Conservation (phyloP, 2,797 vertebrate genomes). For the Denticeps clupeoides region DNA sequence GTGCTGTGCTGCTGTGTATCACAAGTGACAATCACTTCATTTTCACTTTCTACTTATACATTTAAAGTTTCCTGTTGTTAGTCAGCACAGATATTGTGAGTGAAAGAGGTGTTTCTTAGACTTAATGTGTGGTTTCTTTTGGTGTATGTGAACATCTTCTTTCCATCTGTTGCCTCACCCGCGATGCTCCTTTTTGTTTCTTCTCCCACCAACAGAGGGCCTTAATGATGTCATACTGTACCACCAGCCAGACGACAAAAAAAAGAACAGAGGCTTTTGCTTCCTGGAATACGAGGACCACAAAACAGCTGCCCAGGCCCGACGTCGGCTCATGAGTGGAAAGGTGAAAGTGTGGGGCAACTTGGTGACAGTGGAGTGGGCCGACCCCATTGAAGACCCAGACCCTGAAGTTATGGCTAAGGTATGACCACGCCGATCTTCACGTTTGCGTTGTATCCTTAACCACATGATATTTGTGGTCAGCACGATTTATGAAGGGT, state of each 20-base stretch:
- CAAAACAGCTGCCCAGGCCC: conserved; percentile 94
- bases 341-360: conserved; percentile 98
- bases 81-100: too few species aligned
- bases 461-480: background rate
- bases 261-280: conserved; percentile 96
- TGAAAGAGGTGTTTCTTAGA: too few species aligned
- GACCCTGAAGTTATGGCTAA: conserved; percentile 97
- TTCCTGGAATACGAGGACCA: conserved; percentile 99
- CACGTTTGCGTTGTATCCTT: background rate
- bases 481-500: background rate
- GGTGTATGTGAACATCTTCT: background rate
- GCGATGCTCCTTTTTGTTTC: too few species aligned
- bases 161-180: too few species aligned
- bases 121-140: too few species aligned
- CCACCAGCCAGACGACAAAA: conserved; percentile 93
- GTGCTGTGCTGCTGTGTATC: too few species aligned
- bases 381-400: conserved; percentile 95
- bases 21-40: too few species aligned
- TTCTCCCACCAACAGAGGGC: conserved; percentile 64
- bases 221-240: conserved; percentile 95
- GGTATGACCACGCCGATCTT: conserved; percentile 49
- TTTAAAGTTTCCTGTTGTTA: too few species aligned
- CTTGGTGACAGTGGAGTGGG: conserved; percentile 95
- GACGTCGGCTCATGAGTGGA: conserved; percentile 91
- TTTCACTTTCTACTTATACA: too few species aligned